Evolutionary conservation across 2,113 vertebrate genomes (phyloP).

Genomic region (Bubo blakistoni): DNA sequence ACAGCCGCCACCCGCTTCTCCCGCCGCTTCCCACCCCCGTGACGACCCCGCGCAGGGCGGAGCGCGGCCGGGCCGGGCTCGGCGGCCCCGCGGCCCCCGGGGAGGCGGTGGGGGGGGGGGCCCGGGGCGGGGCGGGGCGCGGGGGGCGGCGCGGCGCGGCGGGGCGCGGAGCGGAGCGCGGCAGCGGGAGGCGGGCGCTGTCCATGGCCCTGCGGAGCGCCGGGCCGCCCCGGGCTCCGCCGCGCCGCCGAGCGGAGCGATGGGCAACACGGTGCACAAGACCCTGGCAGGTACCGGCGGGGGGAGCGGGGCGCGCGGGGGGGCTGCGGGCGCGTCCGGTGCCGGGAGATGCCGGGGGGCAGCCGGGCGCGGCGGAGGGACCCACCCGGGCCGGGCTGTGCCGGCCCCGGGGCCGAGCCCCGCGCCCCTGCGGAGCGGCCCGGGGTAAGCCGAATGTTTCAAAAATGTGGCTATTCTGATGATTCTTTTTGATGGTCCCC

Average conservation of each 20-base stretch:
- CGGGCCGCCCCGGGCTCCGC: neutral
- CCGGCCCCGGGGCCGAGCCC: neutral
- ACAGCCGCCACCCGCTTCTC: fast-evolving
- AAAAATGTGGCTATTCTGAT: fast-evolving
- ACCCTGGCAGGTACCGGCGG: conserved; percentile 57
- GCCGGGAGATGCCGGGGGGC: neutral
- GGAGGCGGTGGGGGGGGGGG: neutral
- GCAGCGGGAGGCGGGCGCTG: neutral
- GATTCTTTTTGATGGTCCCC: fast-evolving
- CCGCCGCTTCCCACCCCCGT: neutral
- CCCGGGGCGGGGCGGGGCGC: neutral
- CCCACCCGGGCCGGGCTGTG: neutral
- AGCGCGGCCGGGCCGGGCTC: neutral
- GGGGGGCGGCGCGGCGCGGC: neutral
- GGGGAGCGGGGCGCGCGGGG: neutral
- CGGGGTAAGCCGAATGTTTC: neutral
- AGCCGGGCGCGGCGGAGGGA: neutral
- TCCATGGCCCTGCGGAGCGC: conserved; percentile 19
- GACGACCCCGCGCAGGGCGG: neutral
- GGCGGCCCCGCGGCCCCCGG: neutral
- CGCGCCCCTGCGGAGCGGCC: neutral
- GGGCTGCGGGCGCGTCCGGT: neutral
- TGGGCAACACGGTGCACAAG: conserved; percentile 71
- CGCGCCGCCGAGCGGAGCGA: conserved; percentile 21
- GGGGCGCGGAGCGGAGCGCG: neutral